Evolutionary conservation across 2,113 vertebrate species (phyloP).

Genomic region (Lucifuga dentata): DNA sequence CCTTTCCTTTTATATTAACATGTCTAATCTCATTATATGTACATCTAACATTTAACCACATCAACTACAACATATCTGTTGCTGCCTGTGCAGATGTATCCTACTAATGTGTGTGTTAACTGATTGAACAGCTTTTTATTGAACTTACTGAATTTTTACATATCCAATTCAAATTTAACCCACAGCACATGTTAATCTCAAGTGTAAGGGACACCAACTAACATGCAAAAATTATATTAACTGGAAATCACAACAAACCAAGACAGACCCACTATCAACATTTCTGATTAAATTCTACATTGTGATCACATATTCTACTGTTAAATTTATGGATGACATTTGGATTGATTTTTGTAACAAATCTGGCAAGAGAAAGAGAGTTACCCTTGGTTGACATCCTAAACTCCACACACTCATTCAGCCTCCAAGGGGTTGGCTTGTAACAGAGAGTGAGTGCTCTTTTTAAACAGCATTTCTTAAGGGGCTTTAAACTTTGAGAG

Average conservation of each 20-base stretch:
- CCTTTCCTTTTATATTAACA: too few relatives aligned
- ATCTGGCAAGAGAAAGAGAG: neutral
- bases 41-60: too few relatives aligned
- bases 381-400: slow-evolving; percentile 25
- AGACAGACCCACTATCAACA: neutral
- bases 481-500: slow-evolving; percentile 38
- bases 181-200: neutral
- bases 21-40: too few relatives aligned
- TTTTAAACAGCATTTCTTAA: too few relatives aligned
- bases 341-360: slow-evolving; percentile 13
- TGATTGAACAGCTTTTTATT: too few relatives aligned
- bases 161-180: neutral
- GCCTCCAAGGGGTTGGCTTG: slow-evolving; percentile 40
- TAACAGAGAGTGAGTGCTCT: too few relatives aligned
- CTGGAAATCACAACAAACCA: neutral
- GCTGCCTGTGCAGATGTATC: too few relatives aligned
- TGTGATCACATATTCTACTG: slow-evolving; percentile 4
- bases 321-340: slow-evolving; percentile 27
- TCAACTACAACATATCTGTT: too few relatives aligned
- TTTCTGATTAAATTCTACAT: slow-evolving; percentile 12
- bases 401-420: slow-evolving; percentile 13
- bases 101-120: too few relatives aligned
- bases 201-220: neutral
- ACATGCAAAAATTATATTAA: neutral
- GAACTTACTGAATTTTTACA: too few relatives aligned